phyloP scores from a whole-genome alignment of 2,888 invertebrate species.

The Drosophila anceps region DNA sequence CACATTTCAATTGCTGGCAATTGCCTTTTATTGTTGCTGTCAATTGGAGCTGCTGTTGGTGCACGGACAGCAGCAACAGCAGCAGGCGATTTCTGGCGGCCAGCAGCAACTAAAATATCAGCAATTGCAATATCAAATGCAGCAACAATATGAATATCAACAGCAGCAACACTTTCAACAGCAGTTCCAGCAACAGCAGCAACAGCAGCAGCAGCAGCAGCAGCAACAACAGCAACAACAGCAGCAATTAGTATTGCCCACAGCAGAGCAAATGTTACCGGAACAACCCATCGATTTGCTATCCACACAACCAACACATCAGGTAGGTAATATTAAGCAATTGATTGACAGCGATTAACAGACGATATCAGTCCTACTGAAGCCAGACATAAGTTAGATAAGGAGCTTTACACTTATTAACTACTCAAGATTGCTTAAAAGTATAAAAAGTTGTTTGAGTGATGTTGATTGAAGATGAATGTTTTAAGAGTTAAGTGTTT shows the following conservation, averaged over 20 bases:
- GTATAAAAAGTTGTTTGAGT: background rate
- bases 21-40: conserved; percentile 64
- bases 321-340: conserved; percentile 52
- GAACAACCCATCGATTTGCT: conserved; percentile 62
- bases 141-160: conserved; percentile 78
- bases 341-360: background rate
- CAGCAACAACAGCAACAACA: conserved; percentile 67
- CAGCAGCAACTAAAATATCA: conserved; percentile 74
- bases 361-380: background rate
- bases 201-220: conserved; percentile 65
- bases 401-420: background rate
- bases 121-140: conserved; percentile 77
- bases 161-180: conserved; percentile 76
- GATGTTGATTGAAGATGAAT: background rate
- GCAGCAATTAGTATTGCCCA: conserved; percentile 42
- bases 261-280: conserved; percentile 36
- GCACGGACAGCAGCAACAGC: conserved; percentile 56
- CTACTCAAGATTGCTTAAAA: background rate
- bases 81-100: conserved; percentile 31
- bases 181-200: conserved; percentile 70
- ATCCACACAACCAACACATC: conserved; percentile 68
- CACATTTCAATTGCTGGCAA: conserved; percentile 67
- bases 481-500: background rate
- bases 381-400: background rate
- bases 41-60: conserved; percentile 54